Evolutionary conservation across 2,797 vertebrate species (phyloP), one percentile per base, ranked within the genome.

Genomic region (Helostoma temminkii): DNA sequence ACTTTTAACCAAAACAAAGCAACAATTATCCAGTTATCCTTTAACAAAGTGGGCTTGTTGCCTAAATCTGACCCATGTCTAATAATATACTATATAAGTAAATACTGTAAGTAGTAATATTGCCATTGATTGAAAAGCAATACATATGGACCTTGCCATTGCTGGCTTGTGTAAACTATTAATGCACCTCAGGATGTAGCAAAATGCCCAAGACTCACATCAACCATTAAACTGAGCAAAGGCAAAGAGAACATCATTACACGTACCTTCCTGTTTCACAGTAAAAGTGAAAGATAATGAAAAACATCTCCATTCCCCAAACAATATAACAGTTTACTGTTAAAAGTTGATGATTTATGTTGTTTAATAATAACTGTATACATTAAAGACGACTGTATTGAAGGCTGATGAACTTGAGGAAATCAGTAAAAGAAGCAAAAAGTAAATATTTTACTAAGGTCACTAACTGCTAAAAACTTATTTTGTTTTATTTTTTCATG

Each of bases 261-360:
- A 53, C 43, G 25, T 25, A 21, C 25, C 25, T 47, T 9, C 39
- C 21, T 73, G 60, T 55, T 82, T 81, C 64, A 67, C 64, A 41
- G 75, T 41, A 12, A 75, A 83, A 81, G 61, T 67, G 64, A 80
- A 74, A 72, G 41, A 66, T 76, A 82, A 82, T 53, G 53, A 76
- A 46, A 57, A 37, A 62, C 1, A 15, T 73, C 80, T 68, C 22
- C 46, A 59, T 55, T 76, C 32, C 56, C 5, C 32, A 18, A 59
- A 25, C 16, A 41, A 26, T 62, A 62, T 78, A 59, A 61, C 4
- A 55, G 15, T 67, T 61, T 9, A 19, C 32, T 21, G 46, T 9
- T 46, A 39, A 68, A 62, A 72, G 36, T 47, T 74, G 71, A 7
- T 59, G 49, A 46, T 39, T 30, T 34, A n/a, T 18, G 2, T 37